phyloP scores from a whole-genome alignment of 2,113 vertebrate species.

The Sylvietta virens region DNA sequence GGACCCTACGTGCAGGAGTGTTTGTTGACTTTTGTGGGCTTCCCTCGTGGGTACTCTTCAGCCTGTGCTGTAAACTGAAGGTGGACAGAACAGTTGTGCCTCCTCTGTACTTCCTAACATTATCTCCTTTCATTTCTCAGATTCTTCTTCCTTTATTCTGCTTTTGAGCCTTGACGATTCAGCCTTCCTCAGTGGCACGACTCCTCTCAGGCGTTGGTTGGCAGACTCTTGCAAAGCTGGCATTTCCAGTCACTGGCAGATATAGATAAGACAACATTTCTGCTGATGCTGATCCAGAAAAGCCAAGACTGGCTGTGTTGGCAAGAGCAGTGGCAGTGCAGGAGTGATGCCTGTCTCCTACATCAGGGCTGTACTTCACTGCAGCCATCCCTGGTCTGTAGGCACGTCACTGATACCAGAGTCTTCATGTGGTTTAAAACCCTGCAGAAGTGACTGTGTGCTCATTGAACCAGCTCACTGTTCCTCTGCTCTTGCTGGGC shows the following conservation, averaged over 20 bases:
- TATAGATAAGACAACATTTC: background rate
- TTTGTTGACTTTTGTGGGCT: background rate
- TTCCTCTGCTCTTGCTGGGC: background rate
- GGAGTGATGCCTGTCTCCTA: background rate
- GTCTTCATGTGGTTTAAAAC: background rate
- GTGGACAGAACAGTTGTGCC: background rate
- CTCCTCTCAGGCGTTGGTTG: background rate
- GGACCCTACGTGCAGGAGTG: accelerated
- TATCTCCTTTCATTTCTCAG: background rate
- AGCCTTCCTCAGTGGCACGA: background rate
- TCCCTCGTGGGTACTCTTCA: accelerated
- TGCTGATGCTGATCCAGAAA: background rate
- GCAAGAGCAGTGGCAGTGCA: background rate
- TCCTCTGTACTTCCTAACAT: background rate
- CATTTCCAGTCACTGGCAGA: background rate
- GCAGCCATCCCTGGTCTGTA: background rate
- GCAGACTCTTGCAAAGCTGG: background rate
- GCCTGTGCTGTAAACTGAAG: background rate
- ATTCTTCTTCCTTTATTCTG: background rate
- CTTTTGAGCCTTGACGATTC: background rate
- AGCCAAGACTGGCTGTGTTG: background rate
- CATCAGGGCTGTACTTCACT: background rate
- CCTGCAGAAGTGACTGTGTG: background rate
- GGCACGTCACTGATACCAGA: background rate
- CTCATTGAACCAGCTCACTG: background rate